A percentile compares a stretch with the other conserved stretches of the same genome.
Conservation (phyloP, 1,140 invertebrate species). For the Sycobia sp. region DNA sequence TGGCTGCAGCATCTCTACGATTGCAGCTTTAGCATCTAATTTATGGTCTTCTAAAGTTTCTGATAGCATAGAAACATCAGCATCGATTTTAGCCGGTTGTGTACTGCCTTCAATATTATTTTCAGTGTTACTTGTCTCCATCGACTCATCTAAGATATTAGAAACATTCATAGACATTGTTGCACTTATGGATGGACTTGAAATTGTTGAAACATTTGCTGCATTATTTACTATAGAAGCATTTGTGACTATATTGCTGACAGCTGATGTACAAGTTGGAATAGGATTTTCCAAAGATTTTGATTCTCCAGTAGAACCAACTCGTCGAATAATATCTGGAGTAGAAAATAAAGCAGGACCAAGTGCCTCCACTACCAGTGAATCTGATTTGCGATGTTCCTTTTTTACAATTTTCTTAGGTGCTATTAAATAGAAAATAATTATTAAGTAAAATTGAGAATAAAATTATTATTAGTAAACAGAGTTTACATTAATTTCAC, state of each 20-base stretch:
- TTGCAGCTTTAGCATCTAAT: constrained; percentile 41
- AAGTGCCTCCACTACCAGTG: constrained; percentile 65
- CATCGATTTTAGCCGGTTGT: constrained; percentile 25
- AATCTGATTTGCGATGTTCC: constrained; percentile 70
- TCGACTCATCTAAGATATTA: constrained; percentile 42
- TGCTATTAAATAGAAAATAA: constrained; percentile 37
- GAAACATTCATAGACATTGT: constrained; percentile 36
- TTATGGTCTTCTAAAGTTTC: constrained; percentile 41
- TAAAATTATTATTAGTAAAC: neutral
- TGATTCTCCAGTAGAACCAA: constrained; percentile 55
- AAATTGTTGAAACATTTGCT: neutral
- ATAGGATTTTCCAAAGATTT: constrained; percentile 56
- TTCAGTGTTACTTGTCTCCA: constrained; percentile 36
- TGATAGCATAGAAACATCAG: constrained; percentile 47
- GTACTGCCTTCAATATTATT: constrained; percentile 1
- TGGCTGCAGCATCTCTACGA: constrained; percentile 49
- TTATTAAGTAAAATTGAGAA: neutral
- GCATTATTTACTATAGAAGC: neutral
- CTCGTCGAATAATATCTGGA: constrained; percentile 77
- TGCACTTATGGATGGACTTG: constrained; percentile 23
- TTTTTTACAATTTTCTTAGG: constrained; percentile 66
- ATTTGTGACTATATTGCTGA: neutral
- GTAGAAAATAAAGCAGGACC: constrained; percentile 75
- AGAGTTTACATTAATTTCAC: no score
- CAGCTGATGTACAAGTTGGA: constrained; percentile 30